Evolutionary conservation across 2,113 vertebrate genomes (phyloP).

Genomic region (Fregetta grallaria): DNA sequence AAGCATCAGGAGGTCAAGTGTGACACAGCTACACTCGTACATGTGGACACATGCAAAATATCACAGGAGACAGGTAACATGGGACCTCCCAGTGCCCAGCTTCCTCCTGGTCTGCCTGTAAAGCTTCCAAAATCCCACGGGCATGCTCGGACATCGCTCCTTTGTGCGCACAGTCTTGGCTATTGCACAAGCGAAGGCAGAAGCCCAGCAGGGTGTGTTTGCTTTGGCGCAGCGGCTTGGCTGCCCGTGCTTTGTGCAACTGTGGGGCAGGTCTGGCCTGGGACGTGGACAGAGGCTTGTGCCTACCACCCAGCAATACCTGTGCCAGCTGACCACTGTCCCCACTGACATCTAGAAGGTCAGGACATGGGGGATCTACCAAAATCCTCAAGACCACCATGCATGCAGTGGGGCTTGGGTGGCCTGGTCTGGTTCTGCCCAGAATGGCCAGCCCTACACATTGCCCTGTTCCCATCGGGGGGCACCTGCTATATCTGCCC

Average conservation of each 20-base stretch:
- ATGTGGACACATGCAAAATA: not conserved
- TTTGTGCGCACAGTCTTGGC: rapidly evolving
- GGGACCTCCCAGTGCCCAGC: not conserved
- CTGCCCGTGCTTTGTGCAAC: not conserved
- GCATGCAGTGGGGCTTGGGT: too few species aligned
- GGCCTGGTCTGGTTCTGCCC: not conserved
- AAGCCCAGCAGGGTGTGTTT: rapidly evolving
- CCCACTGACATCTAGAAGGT: not conserved
- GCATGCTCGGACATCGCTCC: rapidly evolving
- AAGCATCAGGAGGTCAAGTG: not conserved
- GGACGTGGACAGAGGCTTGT: not conserved
- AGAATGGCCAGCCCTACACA: not conserved
- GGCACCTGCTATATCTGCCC: not conserved
- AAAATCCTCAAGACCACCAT: not conserved
- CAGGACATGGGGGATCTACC: not conserved
- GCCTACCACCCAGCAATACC: not conserved
- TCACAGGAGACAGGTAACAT: not conserved
- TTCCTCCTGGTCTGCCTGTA: not conserved
- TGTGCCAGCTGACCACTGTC: not conserved
- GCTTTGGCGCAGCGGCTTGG: not conserved
- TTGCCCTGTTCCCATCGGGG: rapidly evolving
- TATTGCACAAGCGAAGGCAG: not conserved
- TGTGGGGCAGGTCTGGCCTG: not conserved
- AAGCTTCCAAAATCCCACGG: not conserved
- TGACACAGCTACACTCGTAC: not conserved